These are phyloP conservation scores for Mythimna pallens DNA, from an alignment of 2,888 invertebrate genomes.

Conservation along the genomic window DNA sequence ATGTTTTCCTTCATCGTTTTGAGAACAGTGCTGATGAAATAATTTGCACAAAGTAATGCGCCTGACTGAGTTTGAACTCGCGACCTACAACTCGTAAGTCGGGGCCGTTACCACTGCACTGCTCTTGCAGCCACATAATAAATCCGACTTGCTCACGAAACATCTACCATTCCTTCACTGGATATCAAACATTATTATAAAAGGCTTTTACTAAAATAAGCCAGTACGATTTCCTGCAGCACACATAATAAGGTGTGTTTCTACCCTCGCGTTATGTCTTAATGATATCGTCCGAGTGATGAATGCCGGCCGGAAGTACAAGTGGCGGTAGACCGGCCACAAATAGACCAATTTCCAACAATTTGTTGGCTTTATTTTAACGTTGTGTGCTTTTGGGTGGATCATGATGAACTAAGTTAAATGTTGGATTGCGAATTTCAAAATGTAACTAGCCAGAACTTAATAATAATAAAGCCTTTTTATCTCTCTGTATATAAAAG, in stretches of 20 bases:
- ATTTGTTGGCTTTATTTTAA: constrained; percentile 58
- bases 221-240: constrained; percentile 78
- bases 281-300: constrained; percentile 85
- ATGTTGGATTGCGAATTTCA: background rate
- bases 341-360: constrained; percentile 70
- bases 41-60: no score
- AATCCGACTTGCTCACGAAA: constrained; percentile 2
- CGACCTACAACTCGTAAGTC: no score
- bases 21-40: no score
- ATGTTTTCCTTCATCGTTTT: no score
- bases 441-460: no score
- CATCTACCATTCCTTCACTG: constrained; percentile 17
- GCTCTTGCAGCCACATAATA: no score
- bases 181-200: constrained; percentile 44
- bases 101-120: no score
- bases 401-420: constrained; percentile 1
- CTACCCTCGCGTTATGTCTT: constrained; percentile 85
- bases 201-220: constrained; percentile 78
- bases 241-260: constrained; percentile 81
- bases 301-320: constrained; percentile 83
- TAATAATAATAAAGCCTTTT: no score
- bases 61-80: no score
- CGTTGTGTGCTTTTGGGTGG: constrained; percentile 28
- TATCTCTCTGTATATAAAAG: no score
- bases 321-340: constrained; percentile 67